Conservation (phyloP, 2,113 vertebrate genomes). For the Megalops atlanticus region DNA sequence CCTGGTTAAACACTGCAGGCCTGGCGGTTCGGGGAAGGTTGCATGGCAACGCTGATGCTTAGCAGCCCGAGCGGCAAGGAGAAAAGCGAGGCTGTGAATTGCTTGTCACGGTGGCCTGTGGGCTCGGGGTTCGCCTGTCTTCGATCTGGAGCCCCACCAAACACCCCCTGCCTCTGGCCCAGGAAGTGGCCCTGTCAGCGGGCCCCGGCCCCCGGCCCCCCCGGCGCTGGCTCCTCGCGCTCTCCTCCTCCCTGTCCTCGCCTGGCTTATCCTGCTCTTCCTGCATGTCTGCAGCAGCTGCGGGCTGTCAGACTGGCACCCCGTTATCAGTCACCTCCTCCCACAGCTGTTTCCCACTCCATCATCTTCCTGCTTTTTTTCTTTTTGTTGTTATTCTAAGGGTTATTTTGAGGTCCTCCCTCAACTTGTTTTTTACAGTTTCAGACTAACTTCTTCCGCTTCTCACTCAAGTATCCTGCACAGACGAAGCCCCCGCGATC, state of each 20-base stretch:
- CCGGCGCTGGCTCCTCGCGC: neutral
- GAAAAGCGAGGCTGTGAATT: no score
- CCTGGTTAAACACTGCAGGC: no score
- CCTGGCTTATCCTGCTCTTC: constrained; percentile 7
- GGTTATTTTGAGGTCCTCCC: constrained; percentile 1
- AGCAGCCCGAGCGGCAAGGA: no score
- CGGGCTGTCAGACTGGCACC: neutral
- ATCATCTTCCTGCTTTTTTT: neutral
- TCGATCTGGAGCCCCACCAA: neutral
- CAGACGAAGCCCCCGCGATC: no score
- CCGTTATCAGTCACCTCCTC: constrained; percentile 20
- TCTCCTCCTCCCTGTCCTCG: neutral
- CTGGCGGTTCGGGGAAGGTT: no score
- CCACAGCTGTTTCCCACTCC: neutral
- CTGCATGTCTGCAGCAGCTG: constrained; percentile 2
- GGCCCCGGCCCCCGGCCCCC: neutral
- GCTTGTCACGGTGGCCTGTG: neutral
- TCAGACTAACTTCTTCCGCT: neutral
- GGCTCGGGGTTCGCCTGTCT: neutral
- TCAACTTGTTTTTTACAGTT: constrained; percentile 3
- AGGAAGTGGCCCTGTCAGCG: no score
- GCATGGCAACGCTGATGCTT: no score
- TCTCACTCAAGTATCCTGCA: neutral
- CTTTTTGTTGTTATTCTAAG: no score
- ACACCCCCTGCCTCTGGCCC: no score